Evolutionary conservation across 1,140 invertebrate genomes (phyloP), one percentile per base, ranked within the genome.

Genomic region (Triops longicaudatus): DNA sequence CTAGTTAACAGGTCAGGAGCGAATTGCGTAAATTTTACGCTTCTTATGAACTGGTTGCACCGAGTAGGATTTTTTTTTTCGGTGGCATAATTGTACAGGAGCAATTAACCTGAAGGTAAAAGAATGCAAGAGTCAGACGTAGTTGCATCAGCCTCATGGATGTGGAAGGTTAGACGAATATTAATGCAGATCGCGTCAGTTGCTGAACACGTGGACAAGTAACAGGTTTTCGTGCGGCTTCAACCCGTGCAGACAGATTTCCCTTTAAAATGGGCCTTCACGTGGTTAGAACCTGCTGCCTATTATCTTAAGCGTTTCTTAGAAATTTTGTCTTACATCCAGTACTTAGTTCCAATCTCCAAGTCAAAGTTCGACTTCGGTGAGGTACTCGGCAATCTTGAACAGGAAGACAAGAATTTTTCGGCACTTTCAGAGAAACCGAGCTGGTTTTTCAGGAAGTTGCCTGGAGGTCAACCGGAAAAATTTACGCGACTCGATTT

Each of bases 381-480:
- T 37, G 31, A 37, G 31, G 31, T 37, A 37, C 31, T 5, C 50
- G 22, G 50, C 50, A 5, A 63, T 63, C 4, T 14, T 63, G 22
- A 63, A 63, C 14, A 63, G 31, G 31, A 37, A 37, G 31, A 4
- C 2, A 7, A 37, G 31, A 37, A 5, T 9, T 63, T 6, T 22
- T 63, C 14, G 50, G 50, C 14, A 22, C 17, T 1, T 37, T 4
- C 2, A 2, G 7, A 63, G 2, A 22, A 63, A n/a, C 22, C 17
- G 22, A 63, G 50, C 50, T n/a, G 50, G 50, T 12, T 63, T 63
- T 63, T 63, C 50, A 63, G 50, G 50, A 63, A 63, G 50, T 17
- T 63, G 50, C 50, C 17, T 22, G 50, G 50, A 63, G 50, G 50
- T 63, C 50, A 63, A 63, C 50, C 50, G 50, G 50, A 63, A 63